Base-by-base conservation (phyloP, 2,113 vertebrate species). In the Embiotoca jacksoni region DNA sequence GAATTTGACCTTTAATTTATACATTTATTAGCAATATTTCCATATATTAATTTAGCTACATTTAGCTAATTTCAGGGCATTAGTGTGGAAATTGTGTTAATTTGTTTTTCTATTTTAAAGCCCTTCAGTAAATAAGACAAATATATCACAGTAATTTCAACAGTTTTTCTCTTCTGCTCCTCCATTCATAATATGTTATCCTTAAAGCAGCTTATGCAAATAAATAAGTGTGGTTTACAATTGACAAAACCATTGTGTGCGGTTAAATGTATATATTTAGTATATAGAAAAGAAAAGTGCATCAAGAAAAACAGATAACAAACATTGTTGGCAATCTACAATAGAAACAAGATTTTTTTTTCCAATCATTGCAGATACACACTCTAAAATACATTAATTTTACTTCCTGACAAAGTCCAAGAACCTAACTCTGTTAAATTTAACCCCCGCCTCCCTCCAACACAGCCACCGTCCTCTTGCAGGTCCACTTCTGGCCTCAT, bases 401-500 rank as follows among this genome's bases (percentile, higher is more conserved):
- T 31, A 72, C 60, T 71, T 62, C 36, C 52, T 52, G 35, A 71
- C 57, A 57, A 56, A 72, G 44, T 82, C 80, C 54, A 70, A 57
- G 14, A 64, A 56, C 30, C 47, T 49, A 60, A 31, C 32, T 73
- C 11, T 3, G 16, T 23, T 71, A 37, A 75, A 63, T 64, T 37
- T 66, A 77, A 70, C 53, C 23, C 32, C 11, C 15, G 63, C 54
- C 13, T 23, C 46, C 30, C 13, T 0, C 61, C 14, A 56, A 56
- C 33, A 46, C 53, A 37, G 15, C 57, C 23, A 0, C 41, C 0
- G 4, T 75, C 73, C 57, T 2, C 58, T 32, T 76, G 35, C 41
- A 10, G 32, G 82, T 86, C 85, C 86, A 72, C 81, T 74, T 64
- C 58, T 78, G 79, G 64, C 66, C 78, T 33, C 93, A 85, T 67